phyloP scores from a whole-genome alignment of 2,113 vertebrate species.

The Petroica traversi region DNA sequence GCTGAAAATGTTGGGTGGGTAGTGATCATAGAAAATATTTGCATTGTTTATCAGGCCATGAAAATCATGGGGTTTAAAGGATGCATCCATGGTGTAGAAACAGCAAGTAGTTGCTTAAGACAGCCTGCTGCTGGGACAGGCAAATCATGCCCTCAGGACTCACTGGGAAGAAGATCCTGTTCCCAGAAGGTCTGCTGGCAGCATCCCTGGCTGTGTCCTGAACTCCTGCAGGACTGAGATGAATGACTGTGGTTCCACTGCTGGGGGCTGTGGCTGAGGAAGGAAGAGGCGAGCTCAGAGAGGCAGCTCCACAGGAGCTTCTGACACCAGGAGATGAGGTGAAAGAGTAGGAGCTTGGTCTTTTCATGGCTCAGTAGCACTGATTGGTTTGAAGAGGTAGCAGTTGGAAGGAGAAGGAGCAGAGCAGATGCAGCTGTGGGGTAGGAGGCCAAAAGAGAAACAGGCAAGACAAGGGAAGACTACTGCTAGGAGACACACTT shows the following conservation, averaged over 20 bases:
- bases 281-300: fast-evolving
- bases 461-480: neutral
- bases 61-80: neutral
- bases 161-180: neutral
- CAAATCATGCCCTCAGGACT: neutral
- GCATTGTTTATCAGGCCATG: neutral
- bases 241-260: fast-evolving
- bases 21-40: neutral
- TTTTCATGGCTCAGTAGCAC: neutral
- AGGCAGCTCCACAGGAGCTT: neutral
- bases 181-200: neutral
- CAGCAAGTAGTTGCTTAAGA: neutral
- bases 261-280: neutral
- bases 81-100: neutral
- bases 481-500: neutral
- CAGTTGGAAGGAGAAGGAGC: neutral
- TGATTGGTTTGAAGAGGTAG: neutral
- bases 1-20: neutral
- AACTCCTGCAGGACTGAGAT: neutral
- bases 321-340: neutral
- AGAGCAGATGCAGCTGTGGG: neutral
- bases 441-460: neutral
- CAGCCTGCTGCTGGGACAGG: neutral
- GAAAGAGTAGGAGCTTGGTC: neutral
- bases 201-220: neutral